phyloP scores from a whole-genome alignment of 2,888 invertebrate species.

The Caenorhabditis sp. region DNA sequence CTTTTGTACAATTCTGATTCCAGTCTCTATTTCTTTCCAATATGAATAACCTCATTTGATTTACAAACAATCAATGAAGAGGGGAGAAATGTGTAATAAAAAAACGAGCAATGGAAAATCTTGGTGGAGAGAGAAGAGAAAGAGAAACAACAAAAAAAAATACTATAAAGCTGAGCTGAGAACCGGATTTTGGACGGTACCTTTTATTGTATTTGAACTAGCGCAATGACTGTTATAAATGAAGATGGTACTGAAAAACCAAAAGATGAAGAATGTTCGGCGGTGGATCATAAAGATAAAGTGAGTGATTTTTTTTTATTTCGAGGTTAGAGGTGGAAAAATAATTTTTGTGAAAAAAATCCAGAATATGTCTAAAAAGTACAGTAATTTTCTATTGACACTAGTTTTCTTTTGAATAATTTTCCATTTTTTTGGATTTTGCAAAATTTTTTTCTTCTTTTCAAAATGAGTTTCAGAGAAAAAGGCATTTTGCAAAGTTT shows the following conservation, averaged over 20 bases:
- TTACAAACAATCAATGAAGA: background rate
- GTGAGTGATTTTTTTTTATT: slow-evolving; percentile 10
- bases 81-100: background rate
- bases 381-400: no score
- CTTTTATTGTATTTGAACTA: background rate
- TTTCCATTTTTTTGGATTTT: no score
- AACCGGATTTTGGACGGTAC: background rate
- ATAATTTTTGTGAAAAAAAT: no score
- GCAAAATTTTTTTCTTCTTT: no score
- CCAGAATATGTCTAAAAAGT: no score
- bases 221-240: background rate
- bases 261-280: slow-evolving; percentile 41
- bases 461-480: no score
- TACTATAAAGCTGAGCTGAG: background rate
- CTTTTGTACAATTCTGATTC: no score
- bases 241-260: slow-evolving; percentile 6
- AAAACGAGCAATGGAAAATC: background rate
- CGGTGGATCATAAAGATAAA: slow-evolving; percentile 45
- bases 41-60: background rate
- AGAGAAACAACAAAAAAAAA: background rate
- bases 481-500: no score
- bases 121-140: slow-evolving; percentile 7
- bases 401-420: no score
- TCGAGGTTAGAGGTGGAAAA: background rate
- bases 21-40: no score